These are phyloP conservation scores for Aquatica leii DNA, from an alignment of 2,888 invertebrate species.

Conservation along the genomic window DNA sequence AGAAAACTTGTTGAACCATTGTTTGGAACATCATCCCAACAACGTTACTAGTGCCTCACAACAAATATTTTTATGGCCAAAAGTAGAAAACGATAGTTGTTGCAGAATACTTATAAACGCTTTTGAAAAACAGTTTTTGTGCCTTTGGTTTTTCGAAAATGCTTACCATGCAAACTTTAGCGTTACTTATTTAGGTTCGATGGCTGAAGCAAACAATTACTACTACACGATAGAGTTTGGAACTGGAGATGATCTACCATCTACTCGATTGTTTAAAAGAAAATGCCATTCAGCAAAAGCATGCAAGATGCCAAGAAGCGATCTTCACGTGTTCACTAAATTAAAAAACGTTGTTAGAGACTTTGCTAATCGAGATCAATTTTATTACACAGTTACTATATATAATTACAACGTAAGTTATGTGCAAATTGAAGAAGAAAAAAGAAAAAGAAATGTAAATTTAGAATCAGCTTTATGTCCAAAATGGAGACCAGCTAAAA, in stretches of 20 bases:
- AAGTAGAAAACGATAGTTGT: not conserved
- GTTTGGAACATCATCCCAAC: not conserved
- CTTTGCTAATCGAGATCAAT: not conserved
- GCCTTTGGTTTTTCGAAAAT: slow-evolving; percentile 1
- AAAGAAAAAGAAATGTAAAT: not conserved
- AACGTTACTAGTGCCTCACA: not conserved
- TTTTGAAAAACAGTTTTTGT: not conserved
- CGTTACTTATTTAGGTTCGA: not conserved
- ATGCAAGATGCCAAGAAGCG: not conserved
- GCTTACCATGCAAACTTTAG: not conserved
- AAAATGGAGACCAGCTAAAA: not conserved
- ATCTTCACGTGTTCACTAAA: not conserved
- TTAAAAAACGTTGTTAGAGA: not conserved
- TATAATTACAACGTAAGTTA: not conserved
- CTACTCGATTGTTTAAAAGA: not conserved
- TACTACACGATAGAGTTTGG: not conserved
- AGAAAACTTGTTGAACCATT: not conserved
- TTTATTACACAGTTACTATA: not conserved
- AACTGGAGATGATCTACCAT: not conserved
- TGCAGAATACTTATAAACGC: not conserved
- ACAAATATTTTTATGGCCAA: not conserved
- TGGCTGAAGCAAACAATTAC: not conserved
- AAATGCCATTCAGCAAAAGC: not conserved
- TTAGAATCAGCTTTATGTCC: not conserved
- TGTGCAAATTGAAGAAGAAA: not conserved